Evolutionary conservation across 2,888 invertebrate genomes (phyloP).

Genomic region (Agapostemon virescens): DNA sequence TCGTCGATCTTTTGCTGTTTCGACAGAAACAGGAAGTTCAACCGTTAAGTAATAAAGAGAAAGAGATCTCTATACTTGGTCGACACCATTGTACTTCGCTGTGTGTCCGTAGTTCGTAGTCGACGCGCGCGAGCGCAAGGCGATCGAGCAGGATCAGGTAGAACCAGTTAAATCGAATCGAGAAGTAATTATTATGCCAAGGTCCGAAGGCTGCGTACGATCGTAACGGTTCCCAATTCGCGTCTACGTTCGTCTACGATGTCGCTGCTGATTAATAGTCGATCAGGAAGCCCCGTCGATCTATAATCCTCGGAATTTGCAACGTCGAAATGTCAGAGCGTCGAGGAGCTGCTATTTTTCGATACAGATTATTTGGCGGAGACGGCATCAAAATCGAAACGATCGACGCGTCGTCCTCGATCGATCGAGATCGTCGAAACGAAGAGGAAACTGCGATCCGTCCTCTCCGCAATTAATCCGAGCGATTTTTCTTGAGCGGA

Average conservation of each 20-base stretch:
- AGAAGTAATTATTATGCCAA: constrained; percentile 53
- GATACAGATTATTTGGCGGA: no score
- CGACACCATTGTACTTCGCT: not conserved
- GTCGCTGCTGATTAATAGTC: constrained; percentile 36
- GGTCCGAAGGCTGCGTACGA: constrained; percentile 34
- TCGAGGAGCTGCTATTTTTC: not conserved
- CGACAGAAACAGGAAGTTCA: not conserved
- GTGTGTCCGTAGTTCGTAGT: not conserved
- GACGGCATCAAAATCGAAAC: no score
- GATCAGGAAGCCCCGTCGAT: no score
- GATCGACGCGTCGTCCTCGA: no score
- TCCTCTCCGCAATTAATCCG: not conserved
- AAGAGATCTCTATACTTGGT: constrained; percentile 4
- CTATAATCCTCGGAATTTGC: constrained; percentile 13
- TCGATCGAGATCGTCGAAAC: no score
- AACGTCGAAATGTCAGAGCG: not conserved
- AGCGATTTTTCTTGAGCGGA: constrained; percentile 29
- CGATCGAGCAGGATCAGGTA: constrained; percentile 32
- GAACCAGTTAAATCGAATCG: constrained; percentile 36
- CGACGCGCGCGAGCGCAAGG: not conserved
- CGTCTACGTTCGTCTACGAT: constrained; percentile 32
- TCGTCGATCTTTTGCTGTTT: not conserved
- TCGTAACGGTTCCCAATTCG: constrained; percentile 56
- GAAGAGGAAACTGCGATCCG: no score
- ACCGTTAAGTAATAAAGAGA: not conserved